Evolutionary conservation across 2,113 vertebrate species (phyloP), one percentile per base, ranked within the genome.

Genomic region (Chaetops frenatus): DNA sequence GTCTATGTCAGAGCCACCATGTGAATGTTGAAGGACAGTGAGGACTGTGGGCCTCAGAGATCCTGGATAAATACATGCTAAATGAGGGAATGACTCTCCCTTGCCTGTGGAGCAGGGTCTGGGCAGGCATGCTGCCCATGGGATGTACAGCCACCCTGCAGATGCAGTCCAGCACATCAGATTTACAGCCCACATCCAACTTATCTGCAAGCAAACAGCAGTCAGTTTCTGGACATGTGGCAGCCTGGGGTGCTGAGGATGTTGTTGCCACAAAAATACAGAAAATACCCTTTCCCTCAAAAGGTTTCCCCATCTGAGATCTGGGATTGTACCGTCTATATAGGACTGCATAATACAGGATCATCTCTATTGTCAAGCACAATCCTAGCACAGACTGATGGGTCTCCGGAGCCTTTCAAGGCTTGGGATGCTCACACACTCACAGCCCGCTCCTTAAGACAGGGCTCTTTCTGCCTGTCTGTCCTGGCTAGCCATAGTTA

Each of bases 181-280:
- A 93, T 86, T 93, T 92, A 73, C 74, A 92, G 82, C 54, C 54
- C 29, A 80, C 3, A 1, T 48, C 23, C 0, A 33, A 94, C 71
- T 95, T 97, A 95, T 94, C 94, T 94, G 67, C 86, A 92, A 76
- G 79, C 33, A 80, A 92, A 90, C 90, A 95, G 71, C 76, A 88
- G 76, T 12, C 57, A 23, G 12, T 40, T 94, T 69, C 94, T 88
- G 92, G 85, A 61, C 1, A 2, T 19, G 47, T 35, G 69, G 62
- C 50, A 62, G 33, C 28, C 50, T 12, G 3, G 45, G 35, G 16
- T 47, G 54, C 62, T 62, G 82, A 80, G 58, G 58, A 67, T 77
- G 71, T 57, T 69, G 12, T 29, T 77, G 71, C 28, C 67, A 77
- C 25, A 92, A 70, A 88, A 93, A 70, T 15, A 38, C 28, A 79